These are phyloP conservation scores for Drymonia ruficornis DNA, from an alignment of 2,888 invertebrate species.

Conservation along the genomic window DNA sequence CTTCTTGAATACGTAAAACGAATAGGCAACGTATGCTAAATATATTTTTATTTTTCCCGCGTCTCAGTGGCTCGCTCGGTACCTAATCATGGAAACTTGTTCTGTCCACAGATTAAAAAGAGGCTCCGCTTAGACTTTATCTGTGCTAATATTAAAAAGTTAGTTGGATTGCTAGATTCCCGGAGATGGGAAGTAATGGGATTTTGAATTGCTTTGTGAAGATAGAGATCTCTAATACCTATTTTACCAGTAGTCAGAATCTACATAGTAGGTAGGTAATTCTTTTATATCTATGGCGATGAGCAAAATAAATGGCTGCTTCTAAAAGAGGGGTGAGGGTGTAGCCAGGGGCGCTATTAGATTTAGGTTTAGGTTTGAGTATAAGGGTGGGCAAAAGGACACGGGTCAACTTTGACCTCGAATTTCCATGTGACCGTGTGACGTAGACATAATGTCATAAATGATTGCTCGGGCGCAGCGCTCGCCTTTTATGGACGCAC, in stretches of 20 bases:
- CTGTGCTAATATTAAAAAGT: conserved; percentile 9
- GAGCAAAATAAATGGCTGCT: no score
- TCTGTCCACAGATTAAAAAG: conserved; percentile 46
- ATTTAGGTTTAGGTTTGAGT: no score
- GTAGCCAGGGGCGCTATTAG: no score
- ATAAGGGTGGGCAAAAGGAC: no score
- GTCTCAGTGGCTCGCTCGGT: conserved; percentile 19
- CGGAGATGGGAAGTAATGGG: conserved; percentile 3
- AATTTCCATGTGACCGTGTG: no score
- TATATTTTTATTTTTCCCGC: conserved; percentile 46
- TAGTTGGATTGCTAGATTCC: background rate
- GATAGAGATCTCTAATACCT: background rate
- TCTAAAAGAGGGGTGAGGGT: no score
- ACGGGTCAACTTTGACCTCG: no score
- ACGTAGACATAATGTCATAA: no score
- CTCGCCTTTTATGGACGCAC: no score
- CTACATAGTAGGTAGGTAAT: no score
- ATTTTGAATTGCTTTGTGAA: conserved; percentile 1
- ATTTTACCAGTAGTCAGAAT: background rate
- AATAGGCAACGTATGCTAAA: conserved; percentile 50
- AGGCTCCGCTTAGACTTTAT: conserved; percentile 20
- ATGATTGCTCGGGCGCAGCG: no score
- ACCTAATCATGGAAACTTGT: conserved; percentile 39
- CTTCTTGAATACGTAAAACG: conserved; percentile 51
- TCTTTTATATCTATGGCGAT: no score